Conservation (phyloP, 2,113 vertebrate species). For the Epinephelus cyanopodus region DNA sequence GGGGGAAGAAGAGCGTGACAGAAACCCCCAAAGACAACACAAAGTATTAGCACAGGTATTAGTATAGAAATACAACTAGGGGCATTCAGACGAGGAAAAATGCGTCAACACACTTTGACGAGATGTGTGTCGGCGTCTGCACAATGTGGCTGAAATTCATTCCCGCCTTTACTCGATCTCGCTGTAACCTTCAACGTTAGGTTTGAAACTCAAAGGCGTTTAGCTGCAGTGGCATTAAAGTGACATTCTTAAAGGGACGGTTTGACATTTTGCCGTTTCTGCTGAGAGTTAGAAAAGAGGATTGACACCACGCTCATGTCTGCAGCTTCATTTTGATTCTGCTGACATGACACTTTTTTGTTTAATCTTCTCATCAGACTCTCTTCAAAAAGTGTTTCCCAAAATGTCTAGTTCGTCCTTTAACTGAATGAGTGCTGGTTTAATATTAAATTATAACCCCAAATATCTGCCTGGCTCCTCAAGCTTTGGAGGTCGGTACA, state of each 20-base stretch:
- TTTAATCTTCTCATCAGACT: neutral
- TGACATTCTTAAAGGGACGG: neutral
- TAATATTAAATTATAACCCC: neutral
- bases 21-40: neutral
- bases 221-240: neutral
- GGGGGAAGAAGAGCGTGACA: no score
- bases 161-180: neutral
- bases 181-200: neutral
- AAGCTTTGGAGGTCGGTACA: neutral
- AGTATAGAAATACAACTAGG: neutral
- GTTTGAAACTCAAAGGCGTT: neutral
- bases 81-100: neutral
- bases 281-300: neutral
- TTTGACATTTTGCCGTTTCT: neutral
- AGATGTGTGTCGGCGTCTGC: neutral
- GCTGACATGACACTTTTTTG: no score
- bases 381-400: neutral
- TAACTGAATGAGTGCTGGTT: conserved; percentile 19
- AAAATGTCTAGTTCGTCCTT: neutral
- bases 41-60: neutral
- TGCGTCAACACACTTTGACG: neutral
- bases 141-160: neutral
- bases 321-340: neutral
- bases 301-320: neutral
- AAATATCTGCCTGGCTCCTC: neutral